These are phyloP conservation scores for Tympanuchus pallidicinctus DNA, from an alignment of 2,113 vertebrate genomes.

Conservation along the genomic window DNA sequence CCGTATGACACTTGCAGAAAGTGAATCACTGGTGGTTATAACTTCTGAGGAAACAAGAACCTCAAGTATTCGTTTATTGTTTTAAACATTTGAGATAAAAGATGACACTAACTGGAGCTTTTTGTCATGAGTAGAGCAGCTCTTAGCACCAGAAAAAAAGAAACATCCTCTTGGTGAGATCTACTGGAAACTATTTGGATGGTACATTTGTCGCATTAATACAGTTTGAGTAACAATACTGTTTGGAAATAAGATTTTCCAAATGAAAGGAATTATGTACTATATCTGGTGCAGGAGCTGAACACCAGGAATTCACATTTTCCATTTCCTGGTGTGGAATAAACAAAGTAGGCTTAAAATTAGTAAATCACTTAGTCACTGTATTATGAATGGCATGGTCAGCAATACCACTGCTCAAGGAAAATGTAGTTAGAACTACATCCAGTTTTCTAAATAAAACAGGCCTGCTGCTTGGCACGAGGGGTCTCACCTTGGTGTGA, in stretches of 20 bases:
- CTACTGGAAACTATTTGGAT: constrained; percentile 50
- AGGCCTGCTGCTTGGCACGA: background rate
- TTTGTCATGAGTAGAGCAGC: background rate
- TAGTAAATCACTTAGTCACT: constrained; percentile 7
- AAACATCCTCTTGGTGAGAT: background rate
- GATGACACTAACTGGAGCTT: background rate
- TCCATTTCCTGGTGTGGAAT: constrained; percentile 27
- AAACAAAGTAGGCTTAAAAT: constrained; percentile 45
- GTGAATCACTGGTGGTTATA: background rate
- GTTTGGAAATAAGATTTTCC: background rate
- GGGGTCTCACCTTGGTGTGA: background rate
- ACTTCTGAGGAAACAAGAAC: background rate
- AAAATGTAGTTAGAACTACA: background rate
- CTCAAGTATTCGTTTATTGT: background rate
- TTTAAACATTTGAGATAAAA: background rate
- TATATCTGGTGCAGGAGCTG: background rate
- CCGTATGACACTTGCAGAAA: background rate
- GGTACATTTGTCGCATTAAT: background rate
- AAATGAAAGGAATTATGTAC: background rate
- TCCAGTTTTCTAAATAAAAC: background rate
- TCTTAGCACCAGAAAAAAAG: background rate
- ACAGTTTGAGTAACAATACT: background rate
- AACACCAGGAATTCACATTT: constrained; percentile 40
- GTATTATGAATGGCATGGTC: background rate
- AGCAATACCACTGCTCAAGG: background rate